Conservation (phyloP, 2,888 invertebrate species). For the Hyposoter dolosus region DNA sequence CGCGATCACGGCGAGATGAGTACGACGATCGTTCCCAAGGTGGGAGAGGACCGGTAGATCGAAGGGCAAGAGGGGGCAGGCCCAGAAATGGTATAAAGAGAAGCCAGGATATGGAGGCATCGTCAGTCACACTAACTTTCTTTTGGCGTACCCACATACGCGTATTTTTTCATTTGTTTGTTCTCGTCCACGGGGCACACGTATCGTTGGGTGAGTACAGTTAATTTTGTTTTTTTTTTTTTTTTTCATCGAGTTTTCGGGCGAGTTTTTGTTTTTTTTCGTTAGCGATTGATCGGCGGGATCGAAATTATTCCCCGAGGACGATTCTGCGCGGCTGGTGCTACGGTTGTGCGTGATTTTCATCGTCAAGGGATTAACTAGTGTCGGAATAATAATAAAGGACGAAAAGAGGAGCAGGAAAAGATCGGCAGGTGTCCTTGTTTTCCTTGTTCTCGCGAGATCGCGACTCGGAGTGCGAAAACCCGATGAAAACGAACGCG, state of each 20-base stretch:
- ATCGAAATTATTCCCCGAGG: background rate
- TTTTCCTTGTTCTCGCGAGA: background rate
- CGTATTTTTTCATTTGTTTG: constrained; percentile 41
- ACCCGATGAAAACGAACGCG: background rate
- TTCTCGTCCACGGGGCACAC: constrained; percentile 59
- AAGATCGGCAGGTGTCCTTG: background rate
- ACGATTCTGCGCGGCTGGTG: constrained; percentile 36
- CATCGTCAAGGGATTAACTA: constrained; percentile 14
- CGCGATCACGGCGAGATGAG: constrained; percentile 27
- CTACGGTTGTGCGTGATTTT: constrained; percentile 60
- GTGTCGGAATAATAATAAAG: background rate
- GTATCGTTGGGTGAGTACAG: constrained; percentile 74
- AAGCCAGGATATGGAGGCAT: constrained; percentile 83
- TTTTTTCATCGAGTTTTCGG: background rate
- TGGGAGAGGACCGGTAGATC: constrained; percentile 16
- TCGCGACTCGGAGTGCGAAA: background rate
- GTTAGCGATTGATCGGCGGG: background rate
- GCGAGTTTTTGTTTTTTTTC: background rate
- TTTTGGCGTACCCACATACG: constrained; percentile 74
- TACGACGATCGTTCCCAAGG: background rate
- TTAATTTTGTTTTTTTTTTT: background rate
- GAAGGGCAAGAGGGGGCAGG: constrained; percentile 73
- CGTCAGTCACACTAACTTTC: constrained; percentile 84
- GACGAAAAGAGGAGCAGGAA: background rate
- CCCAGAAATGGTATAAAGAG: constrained; percentile 83